Base-by-base conservation (phyloP, 2,113 vertebrate species). In the Microcebus jonahi region DNA sequence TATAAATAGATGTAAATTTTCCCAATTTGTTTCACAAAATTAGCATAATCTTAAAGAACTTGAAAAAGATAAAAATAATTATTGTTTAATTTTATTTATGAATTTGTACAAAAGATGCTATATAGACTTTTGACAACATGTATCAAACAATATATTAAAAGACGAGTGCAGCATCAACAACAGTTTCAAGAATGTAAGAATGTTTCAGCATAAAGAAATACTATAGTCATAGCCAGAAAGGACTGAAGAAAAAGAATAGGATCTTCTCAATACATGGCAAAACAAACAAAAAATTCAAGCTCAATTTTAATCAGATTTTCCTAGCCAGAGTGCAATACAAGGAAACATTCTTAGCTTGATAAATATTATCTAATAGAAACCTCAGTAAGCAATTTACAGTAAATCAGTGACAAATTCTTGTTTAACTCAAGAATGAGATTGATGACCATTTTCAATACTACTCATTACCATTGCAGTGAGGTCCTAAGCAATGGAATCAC, bases 91-190 rank as follows among this genome's bases (percentile, higher is more conserved):
- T 79, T n/a, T n/a, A 27, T 83, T 75, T 75, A 65, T 36, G 36
- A 83, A 63, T 8, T 42, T 65, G 14, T 75, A 55, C 55, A 36
- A 94, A 67, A 71, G 53, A 79, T 80, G 5, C n/a, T 83, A 63
- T 8, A 36, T 65, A 82, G n/a, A 65, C 63, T 65, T 31, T 82
- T 65, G 88, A 29, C 20, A 82, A 82, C 53, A 63, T 82, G 1
- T 65, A 89, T 94, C 48, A 75, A 88, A 27, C n/a, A 94, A 73
- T n/a, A 61, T 63, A 75, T 25, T 53, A 48, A 39, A 94, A 73
- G 25, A 71, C 75, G 15, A 82, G 53, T 63, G n/a, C 7, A 65
- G 42, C 53, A 59, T 59, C 31, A 79, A 36, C 31, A 87, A 36
- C 8, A 90, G 45, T 48, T 82, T 81, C 55, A 75, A 18, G 67